A percentile compares a stretch with the other conserved stretches of the same genome.
These are phyloP conservation scores for Cotesia typhae DNA, from an alignment of 1,140 invertebrate species.

Conservation along the genomic window DNA sequence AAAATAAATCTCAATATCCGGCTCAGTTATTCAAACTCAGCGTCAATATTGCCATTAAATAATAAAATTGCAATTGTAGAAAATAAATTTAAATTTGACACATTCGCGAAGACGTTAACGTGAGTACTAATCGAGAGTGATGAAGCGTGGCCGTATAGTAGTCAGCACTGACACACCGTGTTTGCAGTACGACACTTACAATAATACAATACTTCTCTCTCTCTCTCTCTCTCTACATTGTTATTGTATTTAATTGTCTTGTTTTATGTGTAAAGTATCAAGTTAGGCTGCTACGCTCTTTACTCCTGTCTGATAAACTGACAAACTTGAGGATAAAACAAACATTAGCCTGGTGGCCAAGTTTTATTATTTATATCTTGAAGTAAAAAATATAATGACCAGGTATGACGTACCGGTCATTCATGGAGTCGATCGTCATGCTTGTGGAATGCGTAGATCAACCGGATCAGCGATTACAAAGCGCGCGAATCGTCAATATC, in stretches of 20 bases:
- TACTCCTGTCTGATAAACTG: no score
- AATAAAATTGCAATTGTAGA: neutral
- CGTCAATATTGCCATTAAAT: no score
- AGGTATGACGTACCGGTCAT: slow-evolving; percentile 59
- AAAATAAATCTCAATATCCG: neutral
- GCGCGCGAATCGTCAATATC: slow-evolving; percentile 25
- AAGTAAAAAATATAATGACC: no score
- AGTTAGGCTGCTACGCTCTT: no score
- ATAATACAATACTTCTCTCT: neutral
- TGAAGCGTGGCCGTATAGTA: slow-evolving; percentile 35
- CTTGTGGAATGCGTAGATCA: slow-evolving; percentile 54
- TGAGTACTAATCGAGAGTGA: slow-evolving; percentile 27
- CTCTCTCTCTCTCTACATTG: neutral
- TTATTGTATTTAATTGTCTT: no score
- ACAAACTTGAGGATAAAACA: no score
- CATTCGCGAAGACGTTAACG: slow-evolving; percentile 21
- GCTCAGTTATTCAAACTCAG: no score
- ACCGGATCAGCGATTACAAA: slow-evolving; percentile 16
- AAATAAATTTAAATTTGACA: slow-evolving; percentile 5
- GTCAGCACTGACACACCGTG: slow-evolving; percentile 49
- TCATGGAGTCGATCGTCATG: slow-evolving; percentile 59
- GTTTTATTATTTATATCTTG: no score
- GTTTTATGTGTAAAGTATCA: no score
- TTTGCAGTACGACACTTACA: slow-evolving; percentile 33
- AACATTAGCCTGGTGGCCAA: no score